Evolutionary conservation across 2,888 invertebrate genomes (phyloP).

Genomic region (Branchipolynoe longqiensis): DNA sequence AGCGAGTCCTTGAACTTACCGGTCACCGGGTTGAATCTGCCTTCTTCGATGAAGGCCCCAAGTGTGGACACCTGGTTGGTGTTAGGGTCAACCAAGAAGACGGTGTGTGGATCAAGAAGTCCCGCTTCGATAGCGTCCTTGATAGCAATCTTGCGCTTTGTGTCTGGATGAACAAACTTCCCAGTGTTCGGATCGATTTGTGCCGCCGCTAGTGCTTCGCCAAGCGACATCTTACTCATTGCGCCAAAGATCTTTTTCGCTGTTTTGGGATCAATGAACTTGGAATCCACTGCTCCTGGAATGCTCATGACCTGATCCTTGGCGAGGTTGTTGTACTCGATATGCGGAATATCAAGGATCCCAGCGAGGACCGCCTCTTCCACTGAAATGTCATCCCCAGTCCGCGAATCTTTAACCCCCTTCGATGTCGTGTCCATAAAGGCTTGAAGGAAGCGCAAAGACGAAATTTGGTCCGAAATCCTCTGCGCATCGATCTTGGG

Average conservation of each 20-base stretch:
- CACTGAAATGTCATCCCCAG: slow-evolving; percentile 86
- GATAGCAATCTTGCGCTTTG: slow-evolving; percentile 84
- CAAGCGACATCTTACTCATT: slow-evolving; percentile 80
- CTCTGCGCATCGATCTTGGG: slow-evolving; percentile 66
- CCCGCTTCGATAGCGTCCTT: slow-evolving; percentile 88
- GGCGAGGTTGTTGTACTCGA: slow-evolving; percentile 58
- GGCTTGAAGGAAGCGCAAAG: slow-evolving; percentile 71
- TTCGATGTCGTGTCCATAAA: slow-evolving; percentile 68
- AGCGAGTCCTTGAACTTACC: slow-evolving; percentile 86
- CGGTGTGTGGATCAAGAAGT: slow-evolving; percentile 73
- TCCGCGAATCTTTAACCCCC: slow-evolving; percentile 87
- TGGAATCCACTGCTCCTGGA: slow-evolving; percentile 72
- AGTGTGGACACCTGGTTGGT: slow-evolving; percentile 75
- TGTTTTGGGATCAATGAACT: slow-evolving; percentile 59
- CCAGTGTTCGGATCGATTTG: slow-evolving; percentile 82
- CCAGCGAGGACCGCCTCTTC: slow-evolving; percentile 79
- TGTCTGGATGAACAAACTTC: slow-evolving; percentile 80
- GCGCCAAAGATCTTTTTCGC: slow-evolving; percentile 73
- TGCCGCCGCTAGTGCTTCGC: slow-evolving; percentile 78
- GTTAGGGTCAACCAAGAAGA: slow-evolving; percentile 78
- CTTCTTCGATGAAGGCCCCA: slow-evolving; percentile 73
- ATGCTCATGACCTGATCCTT: slow-evolving; percentile 69
- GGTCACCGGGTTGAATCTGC: slow-evolving; percentile 85
- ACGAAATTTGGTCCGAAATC: slow-evolving; percentile 72
- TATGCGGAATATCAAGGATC: slow-evolving; percentile 69